Evolutionary conservation across 2,797 vertebrate species (phyloP).

Genomic region (Scomberomorus guttatus): DNA sequence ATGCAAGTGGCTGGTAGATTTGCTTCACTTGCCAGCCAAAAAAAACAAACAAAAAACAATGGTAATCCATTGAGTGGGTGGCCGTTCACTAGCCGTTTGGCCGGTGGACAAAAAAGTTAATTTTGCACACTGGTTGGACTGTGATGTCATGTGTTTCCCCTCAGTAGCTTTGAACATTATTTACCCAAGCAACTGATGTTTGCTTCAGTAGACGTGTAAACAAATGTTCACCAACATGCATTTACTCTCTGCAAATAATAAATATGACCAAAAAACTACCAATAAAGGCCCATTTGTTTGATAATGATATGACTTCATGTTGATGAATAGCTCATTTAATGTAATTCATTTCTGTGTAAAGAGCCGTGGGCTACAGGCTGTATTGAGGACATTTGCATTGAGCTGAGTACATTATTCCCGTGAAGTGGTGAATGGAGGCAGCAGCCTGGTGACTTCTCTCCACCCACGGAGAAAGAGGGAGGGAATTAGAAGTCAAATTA

Average conservation of each 20-base stretch:
- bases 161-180: background rate
- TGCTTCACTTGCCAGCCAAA: no score
- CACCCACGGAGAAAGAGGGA: constrained; percentile 60
- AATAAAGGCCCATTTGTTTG: no score
- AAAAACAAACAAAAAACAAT: no score
- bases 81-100: no score
- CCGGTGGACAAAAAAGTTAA: no score
- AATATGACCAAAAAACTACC: no score
- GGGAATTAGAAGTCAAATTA: constrained; percentile 74
- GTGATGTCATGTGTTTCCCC: constrained; percentile 7
- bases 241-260: no score
- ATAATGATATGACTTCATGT: background rate
- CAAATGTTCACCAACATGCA: background rate
- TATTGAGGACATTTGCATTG: background rate
- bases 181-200: background rate
- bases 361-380: background rate
- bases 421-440: constrained; percentile 1
- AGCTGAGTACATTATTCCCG: background rate
- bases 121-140: no score
- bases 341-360: background rate
- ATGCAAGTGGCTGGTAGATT: no score
- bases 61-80: no score
- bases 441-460: constrained; percentile 56
- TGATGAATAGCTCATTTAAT: background rate
- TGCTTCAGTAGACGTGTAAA: background rate